Evolutionary conservation across 2,113 vertebrate species (phyloP).

Genomic region (Callaeas wilsoni): DNA sequence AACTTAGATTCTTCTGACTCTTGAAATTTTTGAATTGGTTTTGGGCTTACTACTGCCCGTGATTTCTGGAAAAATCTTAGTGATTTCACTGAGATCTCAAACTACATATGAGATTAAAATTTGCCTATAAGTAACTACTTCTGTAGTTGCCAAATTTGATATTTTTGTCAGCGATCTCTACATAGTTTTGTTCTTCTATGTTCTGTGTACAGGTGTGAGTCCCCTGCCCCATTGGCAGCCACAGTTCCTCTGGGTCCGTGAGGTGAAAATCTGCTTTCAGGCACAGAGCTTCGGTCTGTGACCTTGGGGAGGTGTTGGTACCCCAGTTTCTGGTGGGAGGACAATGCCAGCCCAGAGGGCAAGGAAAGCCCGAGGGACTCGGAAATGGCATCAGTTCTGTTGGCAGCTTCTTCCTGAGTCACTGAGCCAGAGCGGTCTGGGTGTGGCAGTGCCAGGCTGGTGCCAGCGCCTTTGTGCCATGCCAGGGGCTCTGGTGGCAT

Average conservation of each 20-base stretch:
- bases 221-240: background rate
- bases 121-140: background rate
- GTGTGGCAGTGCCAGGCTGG: background rate
- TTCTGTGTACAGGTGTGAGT: background rate
- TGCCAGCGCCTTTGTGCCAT: rapidly evolving
- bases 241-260: background rate
- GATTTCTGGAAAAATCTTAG: background rate
- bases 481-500: background rate
- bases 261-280: background rate
- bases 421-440: background rate
- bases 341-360: background rate
- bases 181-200: background rate
- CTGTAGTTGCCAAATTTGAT: background rate
- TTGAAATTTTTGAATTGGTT: background rate
- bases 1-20: background rate
- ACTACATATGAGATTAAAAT: background rate
- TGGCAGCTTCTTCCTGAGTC: background rate
- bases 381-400: background rate
- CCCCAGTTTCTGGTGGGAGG: background rate
- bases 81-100: background rate
- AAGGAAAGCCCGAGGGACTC: background rate
- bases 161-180: background rate
- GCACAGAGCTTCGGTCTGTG: background rate
- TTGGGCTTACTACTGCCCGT: background rate
- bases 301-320: background rate